Evolutionary conservation across 2,888 invertebrate genomes (phyloP), one percentile per base, ranked within the genome.

Genomic region (Hirtodrosophila confusa): DNA sequence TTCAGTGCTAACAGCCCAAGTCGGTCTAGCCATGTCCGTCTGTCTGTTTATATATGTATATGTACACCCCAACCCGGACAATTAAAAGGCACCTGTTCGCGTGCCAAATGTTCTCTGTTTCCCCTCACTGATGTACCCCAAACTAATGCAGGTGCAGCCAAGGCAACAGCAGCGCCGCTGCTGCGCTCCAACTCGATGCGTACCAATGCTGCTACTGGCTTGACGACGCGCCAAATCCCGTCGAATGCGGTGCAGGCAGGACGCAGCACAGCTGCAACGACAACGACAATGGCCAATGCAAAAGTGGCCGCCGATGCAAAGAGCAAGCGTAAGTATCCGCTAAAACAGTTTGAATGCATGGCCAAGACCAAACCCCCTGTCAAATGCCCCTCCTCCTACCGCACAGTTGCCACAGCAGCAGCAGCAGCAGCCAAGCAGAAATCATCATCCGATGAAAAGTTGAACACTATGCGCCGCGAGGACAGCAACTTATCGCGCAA

Each of bases 401-500:
- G 43, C 40, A 27, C 49, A 35, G 57, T 57, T 47, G 37, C 36
- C 39, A 23, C 40, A 44, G 39, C 43, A 7, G n/a, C 33, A 6
- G 47, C 39, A 9, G 17, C n/a, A 11, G 10, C 27, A 53, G 37
- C 65, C 12, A 79, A 75, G 43, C 57, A 29, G 41, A 84, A 75
- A 24, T 11, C 58, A 12, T 64, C 11, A 11, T 51, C 69, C 12
- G 72, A 62, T 39, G 88, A 75, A 2, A 64, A 75, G 51, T 23
- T 58, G 2, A 67, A 73, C 8, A 65, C 86, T 8, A 43, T 91
- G 29, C 88, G 86, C 3, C 90, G 92, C 4, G 91, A 91, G 67
- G 91, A 91, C 56, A 91, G 91, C 69, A 90, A 89, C 62, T 78
- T 91, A 48, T 89, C 90, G 0, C 87, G 86, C 12, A 89, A 84